Base-by-base conservation (phyloP, 2,113 vertebrate genomes). In the Coracopsis vasa region DNA sequence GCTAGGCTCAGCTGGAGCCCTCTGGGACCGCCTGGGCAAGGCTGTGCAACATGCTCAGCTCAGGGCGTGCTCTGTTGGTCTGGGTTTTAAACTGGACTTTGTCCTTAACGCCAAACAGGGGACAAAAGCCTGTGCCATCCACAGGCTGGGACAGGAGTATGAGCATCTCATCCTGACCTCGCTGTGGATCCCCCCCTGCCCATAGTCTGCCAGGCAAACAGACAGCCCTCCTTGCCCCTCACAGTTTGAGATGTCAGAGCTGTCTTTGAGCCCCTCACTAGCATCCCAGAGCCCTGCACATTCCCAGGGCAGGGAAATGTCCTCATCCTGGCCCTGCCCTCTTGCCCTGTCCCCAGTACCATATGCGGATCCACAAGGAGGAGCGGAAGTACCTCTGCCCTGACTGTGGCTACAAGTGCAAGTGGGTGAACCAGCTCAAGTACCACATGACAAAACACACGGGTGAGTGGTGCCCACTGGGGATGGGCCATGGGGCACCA, bases 391-490 rank as follows among this genome's bases (percentile, higher is more conserved):
- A 99, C 58, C 98, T 99, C 70, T 99, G 99, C 90, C 99, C 99
- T 0, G 99, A 99, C 58, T 99, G 99, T 10, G 99, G 99, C 84
- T 99, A 99, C 98, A 99, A 99, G 96, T 99, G 99, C 98, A 99
- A 99, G 92, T 99, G 99, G 99, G 98, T 99, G 58, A 99, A 99
- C 96, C 99, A 99, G 95, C 98, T 99, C 90, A 99, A 99, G 96
- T 99, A 99, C 88, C 99, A 99, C 97, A 99, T 99, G 99, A 99
- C 99, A 16, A 99, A 99, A 86, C 99, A 99, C 96, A 99, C 99
- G 37, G 99, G 99, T 99, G 98, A 95, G 82, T 66, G 51, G 44
- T 92, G 41, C 53, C 45, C 13, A 5, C 58, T 15, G 13, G 42
- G 65, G 23, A 65, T 0, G 1, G 56, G 51, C 42, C 1, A 0